Conservation (phyloP, 30 jellyfish, hydroid and myxozoan species). For the Turritopsis rubra region DNA sequence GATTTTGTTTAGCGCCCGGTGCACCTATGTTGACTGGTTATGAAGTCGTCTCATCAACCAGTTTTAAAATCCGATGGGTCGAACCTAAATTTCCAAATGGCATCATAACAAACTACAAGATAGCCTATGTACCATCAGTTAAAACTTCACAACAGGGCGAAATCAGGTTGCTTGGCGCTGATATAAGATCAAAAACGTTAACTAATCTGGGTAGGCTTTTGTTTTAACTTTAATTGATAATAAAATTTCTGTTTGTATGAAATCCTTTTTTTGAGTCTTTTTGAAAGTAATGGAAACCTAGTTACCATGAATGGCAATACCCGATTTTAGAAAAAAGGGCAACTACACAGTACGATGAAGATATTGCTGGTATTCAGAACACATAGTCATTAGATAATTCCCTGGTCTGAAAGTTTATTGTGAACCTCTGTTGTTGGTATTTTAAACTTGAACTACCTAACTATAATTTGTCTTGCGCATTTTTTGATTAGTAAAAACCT, state of each 20-base stretch:
- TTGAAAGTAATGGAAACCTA: too few species aligned
- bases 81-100: constrained; percentile 15
- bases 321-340: too few species aligned
- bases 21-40: neutral
- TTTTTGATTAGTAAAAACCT: too few species aligned
- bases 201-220: neutral
- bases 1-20: neutral
- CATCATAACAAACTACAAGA: neutral
- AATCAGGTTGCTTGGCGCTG: neutral
- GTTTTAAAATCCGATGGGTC: neutral
- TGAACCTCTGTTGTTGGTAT: too few species aligned
- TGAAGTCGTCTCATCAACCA: neutral
- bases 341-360: too few species aligned
- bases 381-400: too few species aligned
- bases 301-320: too few species aligned
- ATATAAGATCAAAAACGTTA: neutral
- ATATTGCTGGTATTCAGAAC: too few species aligned
- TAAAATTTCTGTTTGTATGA: neutral
- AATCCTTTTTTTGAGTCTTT: neutral
- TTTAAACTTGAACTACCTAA: too few species aligned
- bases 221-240: neutral
- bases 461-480: too few species aligned
- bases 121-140: neutral
- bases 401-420: too few species aligned
- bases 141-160: neutral